Base-by-base conservation (phyloP, 2,888 invertebrate genomes). In the Leptinotarsa haldemani region DNA sequence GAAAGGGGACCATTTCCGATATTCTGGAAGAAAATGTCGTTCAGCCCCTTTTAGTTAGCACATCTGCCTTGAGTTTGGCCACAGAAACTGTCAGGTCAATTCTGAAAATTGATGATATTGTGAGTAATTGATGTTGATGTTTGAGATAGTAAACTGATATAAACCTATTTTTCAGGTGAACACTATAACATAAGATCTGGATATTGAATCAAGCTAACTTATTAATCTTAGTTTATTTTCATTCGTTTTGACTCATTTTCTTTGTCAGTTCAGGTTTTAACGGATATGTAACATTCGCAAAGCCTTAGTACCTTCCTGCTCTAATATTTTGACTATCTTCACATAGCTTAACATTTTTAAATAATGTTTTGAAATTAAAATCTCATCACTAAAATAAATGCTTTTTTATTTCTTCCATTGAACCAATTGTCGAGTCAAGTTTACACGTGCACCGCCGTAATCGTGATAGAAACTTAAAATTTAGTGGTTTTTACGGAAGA, bases 81-180 rank as follows among this genome's bases (percentile, higher is more conserved):
- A 94, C 99, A 0, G 99, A 99, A 90, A 98, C 98, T 68, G 96
- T 99, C 77, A 93, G 98, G 83, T 96, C 97, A 83, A 98, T 99
- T 88, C 91, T 99, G 85, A 99, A 99, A 90, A 99, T 99, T 84
- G 99, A 99, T 88, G 99, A 99, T 89, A 98, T 99, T 88, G 97
- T 99, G 84, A 93, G 94, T 90, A 85, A 25, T 3, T 3, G 4
- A n/a, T 4, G 7, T 46, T 16, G 4, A 22, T 30, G 4, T 66
- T 22, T 3, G 0, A n/a, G 15, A 15, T 65, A 20, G 13, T 63
- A 25, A 70, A 61, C 25, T 64, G 9, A 25, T 47, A 70, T 25
- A 61, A 47, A 70, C 65, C 77, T 73, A 69, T 76, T 84, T 90
- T 90, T 52, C 88, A 90, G 90, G 86, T 90, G 74, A 90, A 90